Conservation (phyloP, 2,113 vertebrate genomes). For the Ellobius talpinus region DNA sequence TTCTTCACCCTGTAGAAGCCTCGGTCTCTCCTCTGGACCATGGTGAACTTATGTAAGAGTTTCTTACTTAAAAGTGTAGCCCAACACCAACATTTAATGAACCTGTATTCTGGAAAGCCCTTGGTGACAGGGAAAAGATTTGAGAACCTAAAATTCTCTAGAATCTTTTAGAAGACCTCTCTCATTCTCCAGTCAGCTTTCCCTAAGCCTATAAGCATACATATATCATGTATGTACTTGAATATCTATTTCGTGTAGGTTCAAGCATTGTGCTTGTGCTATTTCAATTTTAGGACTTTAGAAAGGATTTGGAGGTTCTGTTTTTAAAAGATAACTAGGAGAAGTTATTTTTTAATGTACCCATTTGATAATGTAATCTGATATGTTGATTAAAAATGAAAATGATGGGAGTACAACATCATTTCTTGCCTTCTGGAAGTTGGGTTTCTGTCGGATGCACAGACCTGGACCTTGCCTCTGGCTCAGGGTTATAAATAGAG, state of each 20-base stretch:
- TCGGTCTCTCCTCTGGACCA: not conserved
- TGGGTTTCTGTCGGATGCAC: not conserved
- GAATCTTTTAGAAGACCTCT: not conserved
- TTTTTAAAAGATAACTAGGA: not conserved
- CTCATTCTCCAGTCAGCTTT: not conserved
- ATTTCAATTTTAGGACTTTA: not conserved
- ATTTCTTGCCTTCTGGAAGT: conserved; percentile 18
- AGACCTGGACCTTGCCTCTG: not conserved
- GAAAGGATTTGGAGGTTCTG: not conserved
- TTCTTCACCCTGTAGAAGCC: not conserved
- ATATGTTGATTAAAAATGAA: not conserved
- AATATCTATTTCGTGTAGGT: not conserved
- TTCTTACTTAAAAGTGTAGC: not conserved
- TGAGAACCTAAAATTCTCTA: conserved; percentile 8
- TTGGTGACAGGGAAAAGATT: not conserved
- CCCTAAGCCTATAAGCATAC: not conserved
- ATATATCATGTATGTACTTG: not conserved
- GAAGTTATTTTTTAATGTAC: conserved; percentile 36
- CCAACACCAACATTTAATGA: not conserved
- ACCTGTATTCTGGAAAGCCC: not conserved
- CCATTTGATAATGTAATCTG: conserved; percentile 18
- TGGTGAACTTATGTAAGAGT: not conserved
- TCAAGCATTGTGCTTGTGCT: not conserved
- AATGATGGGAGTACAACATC: not conserved
- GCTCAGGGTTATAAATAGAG: not conserved